These are phyloP conservation scores for Drosophila emarginata DNA, from an alignment of 2,888 invertebrate species.

Conservation along the genomic window DNA sequence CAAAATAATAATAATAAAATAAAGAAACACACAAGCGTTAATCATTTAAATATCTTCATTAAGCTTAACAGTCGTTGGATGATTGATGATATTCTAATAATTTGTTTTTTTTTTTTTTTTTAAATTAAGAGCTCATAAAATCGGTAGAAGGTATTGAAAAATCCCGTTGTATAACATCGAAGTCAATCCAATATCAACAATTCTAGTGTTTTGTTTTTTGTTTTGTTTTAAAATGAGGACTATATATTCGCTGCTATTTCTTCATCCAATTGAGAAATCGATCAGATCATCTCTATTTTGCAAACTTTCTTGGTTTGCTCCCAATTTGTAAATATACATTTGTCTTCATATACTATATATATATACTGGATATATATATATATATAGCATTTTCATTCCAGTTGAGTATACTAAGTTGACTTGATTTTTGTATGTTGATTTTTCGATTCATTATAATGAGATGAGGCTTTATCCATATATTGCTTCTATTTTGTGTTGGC, in stretches of 20 bases:
- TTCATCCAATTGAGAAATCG: background rate
- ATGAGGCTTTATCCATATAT: constrained; percentile 57
- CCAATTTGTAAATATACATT: constrained; percentile 66
- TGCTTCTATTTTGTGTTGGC: constrained; percentile 58
- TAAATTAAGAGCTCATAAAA: background rate
- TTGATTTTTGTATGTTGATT: constrained; percentile 44
- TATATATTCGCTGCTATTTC: background rate
- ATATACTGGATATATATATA: constrained; percentile 33
- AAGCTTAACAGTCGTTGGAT: constrained; percentile 1
- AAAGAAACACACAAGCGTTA: background rate
- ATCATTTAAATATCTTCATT: background rate
- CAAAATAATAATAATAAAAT: background rate
- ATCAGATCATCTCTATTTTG: background rate
- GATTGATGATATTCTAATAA: background rate
- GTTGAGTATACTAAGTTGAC: constrained; percentile 73
- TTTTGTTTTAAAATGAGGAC: background rate
- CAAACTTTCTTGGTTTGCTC: too few species aligned
- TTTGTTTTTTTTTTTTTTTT: background rate
- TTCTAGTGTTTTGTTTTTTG: background rate
- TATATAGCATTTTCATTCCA: constrained; percentile 65
- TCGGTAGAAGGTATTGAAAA: background rate
- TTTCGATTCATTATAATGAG: constrained; percentile 52
- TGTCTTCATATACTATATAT: constrained; percentile 37
- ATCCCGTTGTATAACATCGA: background rate
- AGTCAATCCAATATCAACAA: background rate